Conservation (phyloP, 2,888 invertebrate species). For the Athrips mouffetella region DNA sequence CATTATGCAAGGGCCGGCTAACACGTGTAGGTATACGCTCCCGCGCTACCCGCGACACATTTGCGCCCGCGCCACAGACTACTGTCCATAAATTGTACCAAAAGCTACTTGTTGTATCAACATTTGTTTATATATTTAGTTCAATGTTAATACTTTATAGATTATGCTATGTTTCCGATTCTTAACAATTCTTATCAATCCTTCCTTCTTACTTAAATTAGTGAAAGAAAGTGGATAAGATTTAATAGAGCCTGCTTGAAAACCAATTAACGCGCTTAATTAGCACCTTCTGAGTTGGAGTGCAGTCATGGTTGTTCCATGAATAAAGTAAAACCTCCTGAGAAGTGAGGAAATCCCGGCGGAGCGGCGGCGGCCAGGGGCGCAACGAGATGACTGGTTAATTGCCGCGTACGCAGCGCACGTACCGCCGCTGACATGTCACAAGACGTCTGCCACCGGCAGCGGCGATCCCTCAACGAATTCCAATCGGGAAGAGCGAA, state of each 20-base stretch:
- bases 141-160: too few relatives aligned
- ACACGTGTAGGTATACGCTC: constrained; percentile 69
- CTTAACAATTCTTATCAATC: not conserved
- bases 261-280: constrained; percentile 54
- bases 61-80: constrained; percentile 40
- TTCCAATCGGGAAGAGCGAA: constrained; percentile 75
- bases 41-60: constrained; percentile 59
- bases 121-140: too few relatives aligned
- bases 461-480: constrained; percentile 74
- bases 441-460: constrained; percentile 77
- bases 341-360: constrained; percentile 52
- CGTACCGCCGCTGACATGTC: constrained; percentile 71
- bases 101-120: constrained; percentile 56
- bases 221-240: constrained; percentile 25
- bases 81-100: constrained; percentile 69
- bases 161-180: too few relatives aligned
- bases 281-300: constrained; percentile 49
- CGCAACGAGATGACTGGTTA: constrained; percentile 62
- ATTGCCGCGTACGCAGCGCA: constrained; percentile 72
- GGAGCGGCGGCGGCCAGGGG: constrained; percentile 41
- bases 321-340: constrained; percentile 57
- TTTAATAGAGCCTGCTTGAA: constrained; percentile 30
- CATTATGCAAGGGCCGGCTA: constrained; percentile 65
- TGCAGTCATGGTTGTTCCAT: constrained; percentile 63
- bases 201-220: too few relatives aligned